These are phyloP conservation scores for Microdon myrmicae DNA, from an alignment of 2,888 invertebrate species.

Conservation along the genomic window DNA sequence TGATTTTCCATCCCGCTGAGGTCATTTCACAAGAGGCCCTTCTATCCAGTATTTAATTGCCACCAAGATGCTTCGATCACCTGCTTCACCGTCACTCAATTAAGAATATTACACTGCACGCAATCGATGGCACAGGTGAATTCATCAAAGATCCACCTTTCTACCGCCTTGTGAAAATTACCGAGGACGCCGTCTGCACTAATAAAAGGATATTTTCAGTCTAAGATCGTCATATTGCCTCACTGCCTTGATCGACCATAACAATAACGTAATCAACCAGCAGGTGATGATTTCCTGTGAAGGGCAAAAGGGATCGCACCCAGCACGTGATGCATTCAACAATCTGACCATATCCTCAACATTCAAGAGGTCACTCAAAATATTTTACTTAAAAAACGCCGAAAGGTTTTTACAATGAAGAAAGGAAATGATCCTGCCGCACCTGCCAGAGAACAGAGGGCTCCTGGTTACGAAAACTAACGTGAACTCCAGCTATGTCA, in stretches of 20 bases:
- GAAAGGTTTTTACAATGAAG: slow-evolving; percentile 6
- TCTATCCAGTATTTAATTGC: too few species aligned
- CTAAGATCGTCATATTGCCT: slow-evolving; percentile 31
- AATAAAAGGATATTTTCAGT: slow-evolving; percentile 46
- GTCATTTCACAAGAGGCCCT: too few species aligned
- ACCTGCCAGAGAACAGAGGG: too few species aligned
- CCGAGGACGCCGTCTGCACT: slow-evolving; percentile 31
- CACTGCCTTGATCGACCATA: slow-evolving; percentile 16
- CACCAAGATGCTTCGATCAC: too few species aligned
- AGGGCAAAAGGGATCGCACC: slow-evolving; percentile 20
- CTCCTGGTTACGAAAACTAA: neutral
- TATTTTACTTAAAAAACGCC: slow-evolving; percentile 29
- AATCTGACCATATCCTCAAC: neutral
- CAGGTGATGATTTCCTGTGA: slow-evolving; percentile 26
- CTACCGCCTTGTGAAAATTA: slow-evolving; percentile 45
- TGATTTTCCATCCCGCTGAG: too few species aligned
- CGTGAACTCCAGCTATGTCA: neutral
- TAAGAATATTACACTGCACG: too few species aligned
- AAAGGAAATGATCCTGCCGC: slow-evolving; percentile 7
- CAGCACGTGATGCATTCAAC: slow-evolving; percentile 44
- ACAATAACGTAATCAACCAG: slow-evolving; percentile 35
- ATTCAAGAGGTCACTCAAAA: slow-evolving; percentile 32
- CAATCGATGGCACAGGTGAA: too few species aligned
- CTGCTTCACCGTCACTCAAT: too few species aligned
- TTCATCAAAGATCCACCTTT: too few species aligned